Conservation (phyloP, 1,140 invertebrate species). For the Pomacea maculata region DNA sequence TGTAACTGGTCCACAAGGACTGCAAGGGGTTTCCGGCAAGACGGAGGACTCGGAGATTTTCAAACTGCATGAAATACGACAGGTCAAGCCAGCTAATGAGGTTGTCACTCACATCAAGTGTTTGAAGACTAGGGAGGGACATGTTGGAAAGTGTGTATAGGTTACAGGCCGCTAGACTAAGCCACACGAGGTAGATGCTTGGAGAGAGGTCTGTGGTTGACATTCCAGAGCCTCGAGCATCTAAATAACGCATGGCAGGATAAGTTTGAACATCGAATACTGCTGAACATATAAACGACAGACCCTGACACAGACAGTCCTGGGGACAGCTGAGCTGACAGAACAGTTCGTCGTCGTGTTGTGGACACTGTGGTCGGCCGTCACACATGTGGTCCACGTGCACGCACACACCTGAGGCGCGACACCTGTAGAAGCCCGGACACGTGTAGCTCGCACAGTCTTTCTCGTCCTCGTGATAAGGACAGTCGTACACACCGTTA, state of each 20-base stretch:
- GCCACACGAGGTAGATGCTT: background rate
- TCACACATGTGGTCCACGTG: constrained; percentile 16
- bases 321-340: constrained; percentile 2
- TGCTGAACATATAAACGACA: background rate
- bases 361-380: constrained; percentile 11
- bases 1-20: no score
- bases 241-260: no score
- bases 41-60: no score
- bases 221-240: background rate
- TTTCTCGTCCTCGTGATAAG: constrained; percentile 14
- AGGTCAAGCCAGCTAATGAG: background rate
- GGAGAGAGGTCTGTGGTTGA: background rate
- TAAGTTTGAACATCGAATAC: background rate
- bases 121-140: background rate
- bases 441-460: constrained; percentile 5
- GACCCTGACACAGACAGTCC: background rate
- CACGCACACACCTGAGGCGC: background rate
- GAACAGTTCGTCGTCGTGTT: background rate
- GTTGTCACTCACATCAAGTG: background rate
- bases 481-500: constrained; percentile 16
- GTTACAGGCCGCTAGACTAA: background rate
- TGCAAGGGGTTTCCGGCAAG: no score
- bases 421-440: constrained; percentile 18
- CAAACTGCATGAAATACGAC: no score
- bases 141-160: background rate